Conservation (phyloP, 2,797 vertebrate species). For the Channallabes apus region DNA sequence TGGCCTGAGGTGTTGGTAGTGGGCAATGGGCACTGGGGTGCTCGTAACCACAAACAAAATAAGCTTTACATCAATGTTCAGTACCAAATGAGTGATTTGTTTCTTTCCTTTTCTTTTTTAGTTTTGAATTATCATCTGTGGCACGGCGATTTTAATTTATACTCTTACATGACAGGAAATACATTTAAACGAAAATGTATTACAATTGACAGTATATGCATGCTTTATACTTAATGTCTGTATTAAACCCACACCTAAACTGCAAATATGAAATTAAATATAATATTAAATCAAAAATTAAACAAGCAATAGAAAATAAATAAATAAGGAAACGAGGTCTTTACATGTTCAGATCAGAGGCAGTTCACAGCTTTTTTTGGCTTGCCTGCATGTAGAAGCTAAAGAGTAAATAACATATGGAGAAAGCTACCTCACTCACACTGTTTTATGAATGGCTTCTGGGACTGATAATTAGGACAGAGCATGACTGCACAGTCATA, state of each 20-base stretch:
- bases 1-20: too few relatives aligned
- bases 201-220: neutral
- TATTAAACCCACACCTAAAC: neutral
- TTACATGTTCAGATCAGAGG: neutral
- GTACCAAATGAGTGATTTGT: neutral
- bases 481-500: slow-evolving; percentile 58
- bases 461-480: slow-evolving; percentile 73
- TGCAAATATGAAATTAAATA: slow-evolving; percentile 2
- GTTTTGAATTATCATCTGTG: neutral
- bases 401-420: slow-evolving; percentile 48
- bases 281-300: neutral
- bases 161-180: neutral
- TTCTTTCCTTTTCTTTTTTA: neutral
- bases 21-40: too few relatives aligned
- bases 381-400: slow-evolving; percentile 54
- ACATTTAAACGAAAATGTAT: neutral
- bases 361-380: slow-evolving; percentile 41
- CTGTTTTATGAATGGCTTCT: slow-evolving; percentile 73
- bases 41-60: neutral
- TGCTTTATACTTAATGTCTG: neutral
- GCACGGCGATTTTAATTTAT: neutral
- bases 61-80: neutral
- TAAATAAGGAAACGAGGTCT: neutral
- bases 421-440: slow-evolving; percentile 46
- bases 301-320: neutral